Base-by-base conservation (phyloP, 2,888 invertebrate genomes). In the Chymomyza procnemis region DNA sequence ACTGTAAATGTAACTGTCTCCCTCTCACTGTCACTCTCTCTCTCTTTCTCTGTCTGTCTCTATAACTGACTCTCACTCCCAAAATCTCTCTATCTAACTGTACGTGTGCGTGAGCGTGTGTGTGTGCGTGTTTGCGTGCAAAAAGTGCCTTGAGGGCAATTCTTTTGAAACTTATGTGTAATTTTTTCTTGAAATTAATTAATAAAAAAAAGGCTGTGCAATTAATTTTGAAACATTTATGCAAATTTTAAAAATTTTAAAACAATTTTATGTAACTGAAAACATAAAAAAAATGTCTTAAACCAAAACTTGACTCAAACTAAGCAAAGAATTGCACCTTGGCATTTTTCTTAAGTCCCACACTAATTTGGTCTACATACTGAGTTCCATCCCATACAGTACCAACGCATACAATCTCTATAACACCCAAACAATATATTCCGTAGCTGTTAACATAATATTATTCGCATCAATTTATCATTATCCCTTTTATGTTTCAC, bases 21-120 rank as follows among this genome's bases (percentile, higher is more conserved):
- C 21, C 76, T 64, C 16, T 63, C 64, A 70, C 65, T 63, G 48
- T 63, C 61, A 66, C 22, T 64, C 26, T 57, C 54, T 59, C 30
- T 58, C 22, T 57, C 30, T 62, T 56, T 69, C 47, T 61, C 5
- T 68, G 14, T 55, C 50, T 63, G 21, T 64, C 12, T 59, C 21
- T 61, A 47, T 61, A 30, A n/a, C n/a, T 57, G 18, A 58, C 46
- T 67, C 56, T 41, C 62, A 41, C 34, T 57, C 4, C 26, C 26
- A 26, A n/a, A n/a, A n/a, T n/a, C n/a, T 55, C 64, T 65, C 57
- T 60, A 19, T 52, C 61, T 66, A 30, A 59, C 34, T 54, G 48
- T 64, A 19, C 54, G 62, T 54, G 47, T 62, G 57, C 48, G 16
- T 61, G 22, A 61, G 16, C 55, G 52, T 66, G 16, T 54, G 52